phyloP scores from a whole-genome alignment of 1,140 invertebrate genomes.

The Geopemphigus sp. region DNA sequence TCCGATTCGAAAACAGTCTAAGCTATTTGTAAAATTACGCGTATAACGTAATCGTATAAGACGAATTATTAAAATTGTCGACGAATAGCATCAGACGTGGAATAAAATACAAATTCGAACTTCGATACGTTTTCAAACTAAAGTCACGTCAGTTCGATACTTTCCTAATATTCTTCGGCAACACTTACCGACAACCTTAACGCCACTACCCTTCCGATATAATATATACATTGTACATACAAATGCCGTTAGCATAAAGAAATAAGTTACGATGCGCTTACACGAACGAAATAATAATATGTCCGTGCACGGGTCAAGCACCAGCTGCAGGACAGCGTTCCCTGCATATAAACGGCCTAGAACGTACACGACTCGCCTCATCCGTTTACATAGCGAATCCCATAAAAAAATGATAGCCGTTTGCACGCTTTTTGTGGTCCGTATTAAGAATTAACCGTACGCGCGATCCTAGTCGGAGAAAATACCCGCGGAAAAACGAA shows the following conservation, averaged over 20 bases:
- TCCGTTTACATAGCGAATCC: not conserved
- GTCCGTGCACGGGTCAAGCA: conserved; percentile 13
- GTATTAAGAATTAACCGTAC: conserved; percentile 7
- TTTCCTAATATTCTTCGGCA: not conserved
- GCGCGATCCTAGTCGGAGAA: not conserved
- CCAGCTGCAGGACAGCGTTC: conserved; percentile 17
- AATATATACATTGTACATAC: no score
- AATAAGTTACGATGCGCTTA: not conserved
- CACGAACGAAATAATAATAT: conserved; percentile 40
- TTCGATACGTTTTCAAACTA: not conserved
- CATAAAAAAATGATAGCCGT: not conserved
- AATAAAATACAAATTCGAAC: no score
- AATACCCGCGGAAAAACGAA: not conserved
- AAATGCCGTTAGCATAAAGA: not conserved
- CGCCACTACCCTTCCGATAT: not conserved
- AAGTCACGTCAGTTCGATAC: not conserved
- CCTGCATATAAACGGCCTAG: conserved; percentile 33
- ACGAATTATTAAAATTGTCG: no score
- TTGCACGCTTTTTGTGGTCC: not conserved
- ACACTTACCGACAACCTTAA: not conserved
- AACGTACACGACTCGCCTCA: not conserved
- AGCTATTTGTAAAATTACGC: no score
- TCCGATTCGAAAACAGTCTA: no score
- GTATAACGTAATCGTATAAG: no score
- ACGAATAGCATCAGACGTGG: no score